These are phyloP conservation scores for Heliconius sara DNA, from an alignment of 2,888 invertebrate genomes.

Conservation along the genomic window DNA sequence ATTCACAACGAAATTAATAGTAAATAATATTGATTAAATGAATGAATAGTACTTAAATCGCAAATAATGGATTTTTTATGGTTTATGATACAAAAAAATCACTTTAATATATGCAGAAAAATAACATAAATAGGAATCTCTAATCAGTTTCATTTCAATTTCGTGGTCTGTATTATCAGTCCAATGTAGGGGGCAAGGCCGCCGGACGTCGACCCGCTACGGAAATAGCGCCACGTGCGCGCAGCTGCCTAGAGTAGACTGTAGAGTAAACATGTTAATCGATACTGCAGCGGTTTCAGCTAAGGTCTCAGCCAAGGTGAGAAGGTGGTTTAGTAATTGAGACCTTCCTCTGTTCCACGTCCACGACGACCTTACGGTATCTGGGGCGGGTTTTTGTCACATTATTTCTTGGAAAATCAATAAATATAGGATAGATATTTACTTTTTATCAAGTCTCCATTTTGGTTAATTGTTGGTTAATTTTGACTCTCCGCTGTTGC, in stretches of 20 bases:
- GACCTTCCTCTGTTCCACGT: background rate
- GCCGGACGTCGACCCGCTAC: constrained; percentile 46
- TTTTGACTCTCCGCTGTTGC: background rate
- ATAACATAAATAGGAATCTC: background rate
- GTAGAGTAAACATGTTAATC: constrained; percentile 34
- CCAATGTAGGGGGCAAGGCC: constrained; percentile 44
- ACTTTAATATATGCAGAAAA: background rate
- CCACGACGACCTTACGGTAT: background rate
- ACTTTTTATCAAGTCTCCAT: background rate
- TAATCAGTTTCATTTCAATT: background rate
- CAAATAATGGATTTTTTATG: no score
- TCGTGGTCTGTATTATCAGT: constrained; percentile 14
- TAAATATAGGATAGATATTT: background rate
- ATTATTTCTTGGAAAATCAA: constrained; percentile 6
- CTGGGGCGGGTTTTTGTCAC: constrained; percentile 8
- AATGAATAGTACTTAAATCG: no score
- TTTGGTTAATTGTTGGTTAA: background rate
- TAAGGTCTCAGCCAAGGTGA: constrained; percentile 2
- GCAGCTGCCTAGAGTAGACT: constrained; percentile 32
- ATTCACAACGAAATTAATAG: background rate
- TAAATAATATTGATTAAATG: no score
- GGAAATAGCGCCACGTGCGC: constrained; percentile 47
- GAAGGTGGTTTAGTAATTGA: background rate
- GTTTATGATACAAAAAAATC: no score
- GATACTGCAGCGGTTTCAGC: constrained; percentile 37